These are phyloP conservation scores for Siniperca obscura DNA, from an alignment of 2,797 vertebrate species.

Conservation along the genomic window DNA sequence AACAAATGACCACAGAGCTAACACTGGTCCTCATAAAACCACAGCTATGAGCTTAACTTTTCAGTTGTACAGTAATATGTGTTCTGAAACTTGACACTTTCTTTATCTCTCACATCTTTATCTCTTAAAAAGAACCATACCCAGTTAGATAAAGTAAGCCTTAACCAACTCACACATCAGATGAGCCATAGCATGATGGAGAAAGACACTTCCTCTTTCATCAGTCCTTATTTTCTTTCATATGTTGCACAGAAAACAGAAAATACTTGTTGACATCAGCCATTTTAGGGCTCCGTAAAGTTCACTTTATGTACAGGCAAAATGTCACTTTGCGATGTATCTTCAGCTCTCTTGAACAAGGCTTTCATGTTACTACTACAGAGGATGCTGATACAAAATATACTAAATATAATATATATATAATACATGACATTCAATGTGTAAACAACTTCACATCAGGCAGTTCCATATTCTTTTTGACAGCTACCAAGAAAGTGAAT, in stretches of 20 bases:
- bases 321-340: background rate
- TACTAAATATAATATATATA: no score
- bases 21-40: background rate
- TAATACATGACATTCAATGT: background rate
- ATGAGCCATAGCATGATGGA: constrained; percentile 35
- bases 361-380: background rate
- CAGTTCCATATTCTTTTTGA: background rate
- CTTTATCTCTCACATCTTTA: constrained; percentile 3
- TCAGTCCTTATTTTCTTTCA: constrained; percentile 33
- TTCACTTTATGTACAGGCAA: background rate
- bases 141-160: background rate
- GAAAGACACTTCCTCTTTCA: constrained; percentile 69
- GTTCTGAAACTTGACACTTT: background rate
- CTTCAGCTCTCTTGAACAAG: background rate
- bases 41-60: background rate
- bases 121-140: background rate
- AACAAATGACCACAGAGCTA: background rate
- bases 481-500: background rate
- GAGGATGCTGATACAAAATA: background rate
- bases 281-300: constrained; percentile 5
- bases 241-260: constrained; percentile 19
- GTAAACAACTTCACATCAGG: background rate
- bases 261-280: constrained; percentile 16
- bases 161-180: constrained; percentile 20
- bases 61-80: accelerated